Evolutionary conservation across 2,888 invertebrate species (phyloP), one percentile per base, ranked within the genome.

Genomic region (Frankliniella fusca): DNA sequence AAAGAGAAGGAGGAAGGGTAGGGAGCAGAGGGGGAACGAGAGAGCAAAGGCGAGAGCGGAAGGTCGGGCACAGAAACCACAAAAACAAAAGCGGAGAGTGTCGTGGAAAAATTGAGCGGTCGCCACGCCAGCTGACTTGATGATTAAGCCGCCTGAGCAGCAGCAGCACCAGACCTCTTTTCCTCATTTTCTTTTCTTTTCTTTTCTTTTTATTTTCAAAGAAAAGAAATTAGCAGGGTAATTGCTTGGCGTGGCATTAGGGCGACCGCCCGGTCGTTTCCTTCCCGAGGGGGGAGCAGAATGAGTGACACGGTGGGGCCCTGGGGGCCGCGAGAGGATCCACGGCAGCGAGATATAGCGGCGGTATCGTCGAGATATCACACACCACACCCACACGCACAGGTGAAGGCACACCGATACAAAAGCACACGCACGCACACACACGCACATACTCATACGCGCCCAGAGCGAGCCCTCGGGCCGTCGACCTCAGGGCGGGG

Each of bases 181-280:
- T 10, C 27, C 18, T 61, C 18, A 7, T 15, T 15, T 7, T 12
- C 15, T 18, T 18, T 7, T n/a, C 18, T 61, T 54, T 54, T 54
- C 54, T 20, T 3, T 20, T 9, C 15, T 18, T 61, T 61, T 61
- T 12, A 61, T 61, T 61, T 61, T 76, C 27, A 3, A 76, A 76
- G 70, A 27, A 27, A 76, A 76, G 70, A 76, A 76, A 76, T 76
- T 76, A 76, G 70, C 70, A 12, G 70, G 70, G 70, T 27, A 76
- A 76, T 76, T 76, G 23, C 70, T 38, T 5, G 70, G 23, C 70
- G 10, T 76, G 23, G 70, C 70, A 76, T 76, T 76, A 76, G 70
- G 5, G 38, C 38, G 38, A 5, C n/a, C 61, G 15, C 54, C 18
- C 23, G 70, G 70, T 20, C 70, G 23, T 12, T 27, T 27, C 7